Conservation (phyloP, 2,888 invertebrate genomes). For the Notocelia uddmanniana region DNA sequence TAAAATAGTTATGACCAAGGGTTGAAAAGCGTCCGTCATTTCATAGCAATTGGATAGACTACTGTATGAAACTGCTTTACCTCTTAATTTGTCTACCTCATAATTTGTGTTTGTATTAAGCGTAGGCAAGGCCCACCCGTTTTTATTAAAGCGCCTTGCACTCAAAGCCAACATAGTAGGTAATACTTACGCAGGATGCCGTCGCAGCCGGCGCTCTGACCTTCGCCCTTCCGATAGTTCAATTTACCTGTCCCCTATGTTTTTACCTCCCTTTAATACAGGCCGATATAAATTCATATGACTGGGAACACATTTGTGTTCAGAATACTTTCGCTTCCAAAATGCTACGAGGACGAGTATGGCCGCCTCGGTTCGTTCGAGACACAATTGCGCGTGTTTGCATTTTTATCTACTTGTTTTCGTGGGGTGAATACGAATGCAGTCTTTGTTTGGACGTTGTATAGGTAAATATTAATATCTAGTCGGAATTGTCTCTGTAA, state of each 20-base stretch:
- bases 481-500: constrained; percentile 65
- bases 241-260: constrained; percentile 49
- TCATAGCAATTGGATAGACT: too few relatives aligned
- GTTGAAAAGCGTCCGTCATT: too few relatives aligned
- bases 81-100: too few relatives aligned
- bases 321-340: constrained; percentile 68
- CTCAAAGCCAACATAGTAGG: constrained; percentile 25
- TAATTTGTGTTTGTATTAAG: too few relatives aligned
- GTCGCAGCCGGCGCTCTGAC: constrained; percentile 58
- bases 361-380: constrained; percentile 74
- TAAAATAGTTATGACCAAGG: too few relatives aligned
- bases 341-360: constrained; percentile 52
- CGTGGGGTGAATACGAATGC: constrained; percentile 82
- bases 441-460: constrained; percentile 75
- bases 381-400: constrained; percentile 83
- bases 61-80: too few relatives aligned
- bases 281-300: constrained; percentile 83
- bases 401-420: constrained; percentile 84
- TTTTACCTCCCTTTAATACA: constrained; percentile 75
- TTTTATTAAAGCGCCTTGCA: constrained; percentile 20
- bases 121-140: not conserved
- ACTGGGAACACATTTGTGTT: constrained; percentile 79
- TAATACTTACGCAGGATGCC: constrained; percentile 18
- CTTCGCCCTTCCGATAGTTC: constrained; percentile 67
- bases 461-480: constrained; percentile 78